Base-by-base conservation (phyloP, 2,888 invertebrate genomes). In the Gibbula magus region DNA sequence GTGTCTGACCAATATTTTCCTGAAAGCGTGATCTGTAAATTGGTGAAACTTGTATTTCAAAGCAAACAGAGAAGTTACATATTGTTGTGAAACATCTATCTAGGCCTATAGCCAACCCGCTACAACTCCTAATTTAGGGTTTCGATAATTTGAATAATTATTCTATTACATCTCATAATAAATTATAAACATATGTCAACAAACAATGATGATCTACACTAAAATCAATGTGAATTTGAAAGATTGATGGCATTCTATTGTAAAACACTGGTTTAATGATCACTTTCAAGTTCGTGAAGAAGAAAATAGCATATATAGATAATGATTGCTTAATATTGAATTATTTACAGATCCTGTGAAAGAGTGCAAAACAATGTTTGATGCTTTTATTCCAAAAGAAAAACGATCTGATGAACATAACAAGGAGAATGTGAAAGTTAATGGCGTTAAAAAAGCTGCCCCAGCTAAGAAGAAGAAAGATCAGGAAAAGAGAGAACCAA, bases 311-410 rank as follows among this genome's bases (percentile, higher is more conserved):
- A 5, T 7, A 54, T 4, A 22, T 7, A 7, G 54, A 10, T 4
- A 54, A 4, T 54, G n/a, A n/a, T 22, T 20, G 3, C n/a, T n/a
- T n/a, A n/a, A 66, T 66, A 25, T 16, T 25, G 5, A 70, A 18
- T 66, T 29, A 29, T 52, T 87, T 86, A 67, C 81, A 92, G 92
- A 87, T 82, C 91, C 92, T 73, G 83, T 92, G 22, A 87, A 91
- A 79, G 91, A 92, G 81, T 88, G 89, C 4, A 82, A 89, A 22
- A 91, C 92, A 29, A 91, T 92, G 77, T 92, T 91, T 84, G 90
- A 91, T 84, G 92, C 89, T 8, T 91, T 92, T 80, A 73, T 90
- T 51, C 88, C 88, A 29, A 88, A 88, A 75, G 88, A 89, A 29
- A 77, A 66, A 80, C 22, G 61, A 74, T 32, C 76, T 74, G 22